Evolutionary conservation across 2,888 invertebrate genomes (phyloP), one percentile per base, ranked within the genome.

Genomic region (Phlogophora meticulosa): DNA sequence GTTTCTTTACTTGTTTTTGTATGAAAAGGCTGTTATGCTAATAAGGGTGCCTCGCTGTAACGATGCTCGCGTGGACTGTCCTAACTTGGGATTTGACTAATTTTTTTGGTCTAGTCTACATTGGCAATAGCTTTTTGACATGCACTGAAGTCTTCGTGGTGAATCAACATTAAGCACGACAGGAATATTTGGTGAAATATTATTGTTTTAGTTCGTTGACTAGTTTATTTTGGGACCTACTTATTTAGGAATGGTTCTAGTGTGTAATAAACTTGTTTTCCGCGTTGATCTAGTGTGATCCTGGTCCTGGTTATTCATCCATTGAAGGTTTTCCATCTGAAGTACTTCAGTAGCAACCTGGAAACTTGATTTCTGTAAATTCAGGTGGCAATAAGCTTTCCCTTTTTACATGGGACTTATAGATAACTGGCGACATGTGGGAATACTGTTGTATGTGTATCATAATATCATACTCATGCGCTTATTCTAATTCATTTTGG

Each of bases 141-240:
- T 78, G 76, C 69, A 74, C 58, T 49, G 24, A 53, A 22, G 28
- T 9, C 45, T 64, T 36, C 78, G 76, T 78, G 80, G 42, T 38
- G 20, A 72, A 20, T 28, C 2, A 28, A 62, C 72, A 80, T 78
- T 72, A 72, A 51, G 11, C 13, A 15, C 11, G 43, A 52, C 11
- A 15, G 20, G 13, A 63, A 59, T 40, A 62, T 78, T 78, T 20
- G 51, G 28, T 53, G 45, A 58, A 46, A 49, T 66, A 67, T 53
- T 49, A 40, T 34, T 24, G 45, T 48, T 64, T 51, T 40, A 5
- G 28, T 59, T 40, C 1, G n/a, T n/a, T 52, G 36, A 77, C 22
- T 17, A 34, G 56, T 74, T 28, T 49, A 24, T 55, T 67, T 53
- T 15, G 42, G 10, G 11, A 20, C 7, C 22, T 32, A 9, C 11